Conservation (phyloP, 2,888 invertebrate genomes). For the Geotrupes spiniger region DNA sequence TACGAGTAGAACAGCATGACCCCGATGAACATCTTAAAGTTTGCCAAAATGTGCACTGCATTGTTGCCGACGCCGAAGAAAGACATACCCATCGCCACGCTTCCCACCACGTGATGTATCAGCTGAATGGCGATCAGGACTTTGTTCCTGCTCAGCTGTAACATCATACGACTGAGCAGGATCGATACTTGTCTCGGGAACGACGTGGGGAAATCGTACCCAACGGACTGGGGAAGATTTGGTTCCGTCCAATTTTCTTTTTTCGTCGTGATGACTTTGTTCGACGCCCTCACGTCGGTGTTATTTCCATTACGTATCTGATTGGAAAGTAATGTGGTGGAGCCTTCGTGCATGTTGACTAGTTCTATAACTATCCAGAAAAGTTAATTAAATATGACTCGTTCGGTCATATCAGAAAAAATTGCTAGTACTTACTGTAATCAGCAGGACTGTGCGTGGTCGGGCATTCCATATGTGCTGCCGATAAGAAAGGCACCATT, state of each 20-base stretch:
- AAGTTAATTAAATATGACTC: no score
- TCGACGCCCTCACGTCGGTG: no score
- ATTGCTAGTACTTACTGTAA: constrained; percentile 44
- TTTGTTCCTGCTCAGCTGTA: constrained; percentile 18
- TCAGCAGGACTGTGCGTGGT: constrained; percentile 75
- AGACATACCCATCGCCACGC: constrained; percentile 9
- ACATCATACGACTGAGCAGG: constrained; percentile 9
- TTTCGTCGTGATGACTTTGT: no score
- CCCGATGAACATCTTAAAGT: constrained; percentile 15
- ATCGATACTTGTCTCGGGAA: constrained; percentile 13
- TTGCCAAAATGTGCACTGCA: constrained; percentile 13
- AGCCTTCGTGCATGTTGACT: no score
- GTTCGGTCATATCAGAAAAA: no score
- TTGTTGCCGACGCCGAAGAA: constrained; percentile 20
- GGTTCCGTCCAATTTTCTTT: no score
- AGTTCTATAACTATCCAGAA: no score
- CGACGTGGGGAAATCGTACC: neutral
- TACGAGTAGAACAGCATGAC: constrained; percentile 17
- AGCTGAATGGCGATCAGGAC: constrained; percentile 13
- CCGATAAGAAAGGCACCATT: constrained; percentile 63
- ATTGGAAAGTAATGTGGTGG: no score
- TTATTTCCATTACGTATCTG: no score
- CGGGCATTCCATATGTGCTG: constrained; percentile 64
- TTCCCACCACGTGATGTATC: constrained; percentile 17
- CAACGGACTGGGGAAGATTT: no score